Percentiles rank a stretch among this genome's conserved stretches.
These are phyloP conservation scores for Clarias laeviceps DNA, from an alignment of 2,797 vertebrate species.

Conservation along the genomic window DNA sequence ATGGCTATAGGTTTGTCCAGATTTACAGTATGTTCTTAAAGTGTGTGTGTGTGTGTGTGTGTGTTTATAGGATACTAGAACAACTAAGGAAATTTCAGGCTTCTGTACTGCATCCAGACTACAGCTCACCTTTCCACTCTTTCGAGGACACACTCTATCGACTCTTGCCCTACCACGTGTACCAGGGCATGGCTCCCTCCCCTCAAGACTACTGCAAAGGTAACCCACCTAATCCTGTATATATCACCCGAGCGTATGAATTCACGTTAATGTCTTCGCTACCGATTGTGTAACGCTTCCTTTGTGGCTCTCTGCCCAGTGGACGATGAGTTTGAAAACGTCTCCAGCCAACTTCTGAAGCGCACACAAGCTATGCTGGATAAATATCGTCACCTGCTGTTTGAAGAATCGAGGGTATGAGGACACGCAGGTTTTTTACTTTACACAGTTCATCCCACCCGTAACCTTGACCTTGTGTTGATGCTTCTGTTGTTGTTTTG, in stretches of 20 bases:
- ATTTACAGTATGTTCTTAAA: not conserved
- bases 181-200: conserved; percentile 88
- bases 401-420: conserved; percentile 90
- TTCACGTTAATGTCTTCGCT: not conserved
- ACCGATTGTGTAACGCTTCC: not conserved
- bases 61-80: conserved; percentile 83
- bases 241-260: no score
- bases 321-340: conserved; percentile 92
- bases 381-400: conserved; percentile 90
- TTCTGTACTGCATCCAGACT: conserved; percentile 88
- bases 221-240: conserved; percentile 52
- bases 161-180: conserved; percentile 92
- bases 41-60: not conserved
- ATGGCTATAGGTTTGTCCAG: not conserved
- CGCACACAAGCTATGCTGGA: conserved; percentile 94
- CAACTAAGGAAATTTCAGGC: conserved; percentile 93
- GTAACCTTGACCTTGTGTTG: conserved; percentile 44
- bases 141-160: conserved; percentile 85
- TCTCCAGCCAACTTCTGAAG: conserved; percentile 88
- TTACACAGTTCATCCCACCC: no score
- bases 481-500: conserved; percentile 25
- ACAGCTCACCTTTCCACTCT: conserved; percentile 85
- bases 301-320: conserved; percentile 67
- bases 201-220: conserved; percentile 83
- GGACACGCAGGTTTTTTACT: not conserved